A percentile compares a stretch with the other conserved stretches of the same genome.
These are phyloP conservation scores for Himalopsyche tibetana DNA, from an alignment of 2,888 invertebrate genomes.

Conservation along the genomic window DNA sequence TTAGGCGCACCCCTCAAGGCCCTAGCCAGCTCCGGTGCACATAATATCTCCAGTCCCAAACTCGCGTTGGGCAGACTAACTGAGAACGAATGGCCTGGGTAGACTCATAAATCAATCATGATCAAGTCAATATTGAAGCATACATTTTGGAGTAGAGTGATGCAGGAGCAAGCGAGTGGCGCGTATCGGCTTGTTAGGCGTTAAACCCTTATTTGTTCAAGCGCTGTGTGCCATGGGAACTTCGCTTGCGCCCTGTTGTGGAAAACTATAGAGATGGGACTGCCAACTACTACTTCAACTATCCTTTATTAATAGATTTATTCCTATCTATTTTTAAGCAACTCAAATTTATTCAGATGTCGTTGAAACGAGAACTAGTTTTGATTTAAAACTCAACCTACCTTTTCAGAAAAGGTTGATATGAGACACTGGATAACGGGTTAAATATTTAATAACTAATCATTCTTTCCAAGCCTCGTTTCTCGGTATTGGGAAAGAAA, in stretches of 20 bases:
- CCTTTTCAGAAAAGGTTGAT: too few relatives aligned
- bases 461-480: too few relatives aligned
- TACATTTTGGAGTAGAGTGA: constrained; percentile 45
- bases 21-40: background rate
- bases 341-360: too few relatives aligned
- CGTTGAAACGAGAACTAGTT: too few relatives aligned
- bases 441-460: too few relatives aligned
- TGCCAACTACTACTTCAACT: background rate
- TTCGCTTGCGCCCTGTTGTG: constrained; percentile 10
- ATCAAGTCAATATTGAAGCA: constrained; percentile 60
- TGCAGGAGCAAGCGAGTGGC: background rate
- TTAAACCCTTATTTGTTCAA: constrained; percentile 55
- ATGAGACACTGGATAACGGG: too few relatives aligned
- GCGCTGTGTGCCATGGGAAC: constrained; percentile 20
- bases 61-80: background rate
- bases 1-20: background rate
- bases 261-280: background rate
- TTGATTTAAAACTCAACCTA: too few relatives aligned
- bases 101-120: constrained; percentile 62
- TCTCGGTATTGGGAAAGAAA: too few relatives aligned
- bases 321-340: too few relatives aligned
- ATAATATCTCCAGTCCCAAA: constrained; percentile 9
- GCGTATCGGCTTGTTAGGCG: constrained; percentile 44
- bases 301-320: too few relatives aligned
- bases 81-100: constrained; percentile 49